Percentiles rank a stretch among this genome's conserved stretches.
These are phyloP conservation scores for Fulica atra DNA, from an alignment of 2,113 vertebrate genomes.

Conservation along the genomic window DNA sequence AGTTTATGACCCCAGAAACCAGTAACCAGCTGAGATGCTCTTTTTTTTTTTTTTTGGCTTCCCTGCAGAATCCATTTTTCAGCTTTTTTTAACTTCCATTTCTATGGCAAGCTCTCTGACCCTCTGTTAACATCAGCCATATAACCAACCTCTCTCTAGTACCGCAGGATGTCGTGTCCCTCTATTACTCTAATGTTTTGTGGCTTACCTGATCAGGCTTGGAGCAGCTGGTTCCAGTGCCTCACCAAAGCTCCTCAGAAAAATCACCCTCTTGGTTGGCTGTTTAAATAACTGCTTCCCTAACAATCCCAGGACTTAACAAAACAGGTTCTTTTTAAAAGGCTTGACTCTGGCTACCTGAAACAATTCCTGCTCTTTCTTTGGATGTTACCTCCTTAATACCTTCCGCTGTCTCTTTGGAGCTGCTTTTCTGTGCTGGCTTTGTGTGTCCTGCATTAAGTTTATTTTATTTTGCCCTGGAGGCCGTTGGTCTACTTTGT, in stretches of 20 bases:
- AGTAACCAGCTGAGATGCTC: not conserved
- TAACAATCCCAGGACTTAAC: not conserved
- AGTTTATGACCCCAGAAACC: not conserved
- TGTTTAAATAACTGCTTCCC: not conserved
- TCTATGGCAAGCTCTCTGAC: not conserved
- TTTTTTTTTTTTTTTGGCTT: not conserved
- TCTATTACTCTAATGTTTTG: not conserved
- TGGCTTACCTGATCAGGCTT: not conserved
- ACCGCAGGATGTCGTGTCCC: not conserved
- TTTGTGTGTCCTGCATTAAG: not conserved
- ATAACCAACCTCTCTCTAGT: not conserved
- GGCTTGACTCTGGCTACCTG: not conserved
- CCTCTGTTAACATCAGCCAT: not conserved
- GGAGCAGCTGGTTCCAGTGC: not conserved
- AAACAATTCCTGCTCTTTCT: not conserved
- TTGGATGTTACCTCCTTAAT: not conserved
- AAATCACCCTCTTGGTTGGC: not conserved
- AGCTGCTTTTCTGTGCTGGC: not conserved
- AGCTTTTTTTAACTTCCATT: not conserved
- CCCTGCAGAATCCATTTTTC: not conserved
- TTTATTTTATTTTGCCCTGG: not conserved
- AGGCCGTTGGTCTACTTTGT: not conserved
- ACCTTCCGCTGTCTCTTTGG: not conserved
- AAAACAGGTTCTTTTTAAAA: not conserved
- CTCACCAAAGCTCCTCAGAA: not conserved